phyloP scores from a whole-genome alignment of 1,140 invertebrate species.

The Doryteuthis pealeii region DNA sequence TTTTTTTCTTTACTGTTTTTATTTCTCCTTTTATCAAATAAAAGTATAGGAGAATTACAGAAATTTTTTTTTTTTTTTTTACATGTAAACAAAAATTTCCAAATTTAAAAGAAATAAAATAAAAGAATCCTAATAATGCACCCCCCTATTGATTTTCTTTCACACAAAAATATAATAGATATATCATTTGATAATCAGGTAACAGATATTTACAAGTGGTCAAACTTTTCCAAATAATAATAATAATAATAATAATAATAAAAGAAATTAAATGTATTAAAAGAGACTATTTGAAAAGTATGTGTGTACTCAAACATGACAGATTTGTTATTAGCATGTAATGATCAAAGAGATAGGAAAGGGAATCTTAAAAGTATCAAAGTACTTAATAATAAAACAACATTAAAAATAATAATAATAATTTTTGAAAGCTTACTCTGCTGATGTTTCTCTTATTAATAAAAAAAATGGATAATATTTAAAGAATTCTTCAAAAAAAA shows the following conservation, averaged over 20 bases:
- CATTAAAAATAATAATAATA: too few relatives aligned
- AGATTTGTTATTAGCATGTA: too few relatives aligned
- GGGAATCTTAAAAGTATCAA: too few relatives aligned
- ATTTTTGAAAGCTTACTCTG: too few relatives aligned
- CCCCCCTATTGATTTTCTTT: not conserved
- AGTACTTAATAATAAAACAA: too few relatives aligned
- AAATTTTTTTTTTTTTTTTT: too few relatives aligned
- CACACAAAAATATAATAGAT: too few relatives aligned
- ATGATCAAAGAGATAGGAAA: too few relatives aligned
- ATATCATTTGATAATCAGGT: not conserved
- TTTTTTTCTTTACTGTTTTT: not conserved
- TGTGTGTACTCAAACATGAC: too few relatives aligned
- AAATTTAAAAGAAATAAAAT: not conserved
- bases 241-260: not conserved
- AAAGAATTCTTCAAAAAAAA: too few relatives aligned
- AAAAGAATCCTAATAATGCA: not conserved
- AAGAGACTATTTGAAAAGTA: not conserved
- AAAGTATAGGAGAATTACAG: not conserved
- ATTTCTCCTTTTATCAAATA: not conserved
- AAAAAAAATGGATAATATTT: too few relatives aligned
- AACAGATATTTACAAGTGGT: slow-evolving; percentile 5
- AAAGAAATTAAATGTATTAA: not conserved
- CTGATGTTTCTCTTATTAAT: too few relatives aligned
- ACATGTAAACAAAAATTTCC: not conserved
- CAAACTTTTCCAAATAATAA: not conserved